Conservation (phyloP, 2,888 invertebrate genomes). For the Patella depressa region DNA sequence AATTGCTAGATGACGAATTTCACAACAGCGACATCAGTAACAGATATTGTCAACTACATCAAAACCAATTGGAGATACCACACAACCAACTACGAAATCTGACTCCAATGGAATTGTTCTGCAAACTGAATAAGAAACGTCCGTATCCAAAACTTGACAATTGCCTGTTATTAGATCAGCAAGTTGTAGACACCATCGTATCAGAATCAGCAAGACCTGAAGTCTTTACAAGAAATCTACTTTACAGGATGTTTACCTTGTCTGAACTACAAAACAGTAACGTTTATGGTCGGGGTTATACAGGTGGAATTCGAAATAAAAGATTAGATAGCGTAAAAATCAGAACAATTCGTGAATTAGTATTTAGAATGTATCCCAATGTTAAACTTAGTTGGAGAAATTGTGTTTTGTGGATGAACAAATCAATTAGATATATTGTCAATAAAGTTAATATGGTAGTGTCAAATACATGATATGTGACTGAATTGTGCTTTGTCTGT, state of each 20-base stretch:
- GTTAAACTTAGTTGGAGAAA: not conserved
- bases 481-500: no score
- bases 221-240: not conserved
- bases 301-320: not conserved
- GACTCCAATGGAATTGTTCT: no score
- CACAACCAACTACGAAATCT: no score
- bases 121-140: no score
- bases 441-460: not conserved
- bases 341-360: not conserved
- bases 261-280: not conserved
- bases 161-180: no score
- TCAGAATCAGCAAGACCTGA: not conserved
- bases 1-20: no score
- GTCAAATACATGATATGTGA: no score
- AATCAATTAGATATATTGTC: not conserved
- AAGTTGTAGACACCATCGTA: not conserved
- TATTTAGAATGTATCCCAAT: not conserved
- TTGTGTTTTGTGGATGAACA: conserved; percentile 5
- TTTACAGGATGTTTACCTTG: not conserved
- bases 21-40: no score
- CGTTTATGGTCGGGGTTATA: not conserved
- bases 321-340: not conserved
- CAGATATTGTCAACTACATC: no score
- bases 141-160: no score
- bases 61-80: no score